phyloP scores from a whole-genome alignment of 2,797 vertebrate genomes.

The Alouatta caraya region DNA sequence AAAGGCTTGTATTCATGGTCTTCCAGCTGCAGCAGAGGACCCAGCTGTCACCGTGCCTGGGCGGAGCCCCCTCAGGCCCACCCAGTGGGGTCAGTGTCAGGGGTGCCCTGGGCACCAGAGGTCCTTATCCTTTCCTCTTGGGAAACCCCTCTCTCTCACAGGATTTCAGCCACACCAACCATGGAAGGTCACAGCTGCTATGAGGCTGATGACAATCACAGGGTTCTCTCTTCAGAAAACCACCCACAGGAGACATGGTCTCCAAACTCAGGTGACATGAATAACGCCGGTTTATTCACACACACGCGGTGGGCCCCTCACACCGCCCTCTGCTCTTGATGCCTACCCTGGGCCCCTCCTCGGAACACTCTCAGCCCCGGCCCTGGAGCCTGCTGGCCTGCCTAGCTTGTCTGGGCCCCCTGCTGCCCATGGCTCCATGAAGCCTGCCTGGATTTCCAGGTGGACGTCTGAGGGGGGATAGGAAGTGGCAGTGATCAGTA shows the following conservation, averaged over 20 bases:
- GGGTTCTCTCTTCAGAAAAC: background rate
- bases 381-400: background rate
- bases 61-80: background rate
- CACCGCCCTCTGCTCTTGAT: no score
- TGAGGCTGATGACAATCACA: background rate
- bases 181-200: background rate
- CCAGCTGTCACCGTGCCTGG: background rate
- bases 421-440: background rate
- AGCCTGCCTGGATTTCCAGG: background rate
- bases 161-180: background rate
- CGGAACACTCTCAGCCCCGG: background rate
- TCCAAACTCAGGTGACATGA: background rate
- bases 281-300: background rate
- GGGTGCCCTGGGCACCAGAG: background rate
- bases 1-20: conserved; percentile 97
- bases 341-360: background rate
- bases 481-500: background rate
- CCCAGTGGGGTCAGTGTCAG: background rate
- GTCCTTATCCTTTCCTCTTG: background rate
- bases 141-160: background rate
- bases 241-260: background rate
- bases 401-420: background rate
- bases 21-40: conserved; percentile 89
- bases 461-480: fast-evolving
- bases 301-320: background rate